Base-by-base conservation (phyloP, 2,797 vertebrate genomes). In the Hyperoplus lanceolatus region DNA sequence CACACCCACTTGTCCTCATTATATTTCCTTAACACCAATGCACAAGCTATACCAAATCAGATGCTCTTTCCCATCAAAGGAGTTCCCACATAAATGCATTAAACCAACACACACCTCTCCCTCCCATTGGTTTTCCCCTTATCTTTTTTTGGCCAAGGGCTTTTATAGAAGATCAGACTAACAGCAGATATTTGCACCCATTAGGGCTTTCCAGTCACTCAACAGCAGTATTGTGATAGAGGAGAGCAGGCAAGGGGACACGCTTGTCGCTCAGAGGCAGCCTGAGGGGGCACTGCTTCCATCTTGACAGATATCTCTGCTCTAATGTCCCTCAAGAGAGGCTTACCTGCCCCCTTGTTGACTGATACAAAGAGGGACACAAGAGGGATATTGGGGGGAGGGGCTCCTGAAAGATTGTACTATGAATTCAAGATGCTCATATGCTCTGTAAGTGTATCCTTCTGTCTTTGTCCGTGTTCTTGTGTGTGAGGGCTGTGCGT, bases 121-220 rank as follows among this genome's bases (percentile, higher is more conserved):
- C 70, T 59, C 73, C 54, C 64, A 39, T 56, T 3, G 0, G 12
- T 50, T 75, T 68, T 57, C 51, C 49, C 57, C 55, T 70, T 70
- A 36, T 87, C 29, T 76, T 75, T 67, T 68, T 73, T 72, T 63
- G 66, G 53, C 80, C 61, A 14, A 63, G 48, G 67, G 74, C 83
- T 80, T 87, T 86, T 73, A 48, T 73, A 59, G 60, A 82, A 85
- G 82, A 86, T 85, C 86, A 79, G 80, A 83, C 77, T 79, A 77
- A 63, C 64, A 49, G 83, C 81, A 87, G 89, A 90, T 91, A 88
- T 79, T 73, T 85, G 79, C 83, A 54, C 84, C 89, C 81, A 89
- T 90, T 88, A 90, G 82, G 61, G 70, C 82, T 82, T 82, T 83
- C 65, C 86, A 84, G 84, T 94, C 93, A 91, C 87, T 94, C 93